Percentiles rank a stretch among this genome's conserved stretches.
Evolutionary conservation across 2,888 invertebrate genomes (phyloP).

Genomic region (Idaea straminata): DNA sequence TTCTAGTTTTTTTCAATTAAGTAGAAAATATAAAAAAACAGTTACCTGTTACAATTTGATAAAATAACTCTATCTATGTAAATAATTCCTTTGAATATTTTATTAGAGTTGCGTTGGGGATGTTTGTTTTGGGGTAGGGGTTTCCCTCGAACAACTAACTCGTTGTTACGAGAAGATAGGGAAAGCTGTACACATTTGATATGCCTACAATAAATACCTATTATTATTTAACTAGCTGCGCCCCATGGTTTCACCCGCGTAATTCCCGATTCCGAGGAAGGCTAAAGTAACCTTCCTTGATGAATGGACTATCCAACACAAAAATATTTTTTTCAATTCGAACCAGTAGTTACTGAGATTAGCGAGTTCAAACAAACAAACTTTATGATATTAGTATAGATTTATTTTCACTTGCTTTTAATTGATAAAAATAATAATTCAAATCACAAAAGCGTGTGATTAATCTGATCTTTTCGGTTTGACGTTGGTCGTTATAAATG

Average conservation of each 20-base stretch:
- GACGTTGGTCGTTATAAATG: constrained; percentile 24
- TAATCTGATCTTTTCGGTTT: constrained; percentile 19
- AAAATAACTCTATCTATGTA: constrained; percentile 3
- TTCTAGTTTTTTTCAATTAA: background rate
- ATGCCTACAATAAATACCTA: too few relatives aligned
- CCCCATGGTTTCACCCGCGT: too few relatives aligned
- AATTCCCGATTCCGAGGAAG: too few relatives aligned
- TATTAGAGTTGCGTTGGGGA: constrained; percentile 3
- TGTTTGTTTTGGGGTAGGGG: constrained; percentile 1
- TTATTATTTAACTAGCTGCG: too few relatives aligned
- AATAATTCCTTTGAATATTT: constrained; percentile 4
- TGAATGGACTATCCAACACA: too few relatives aligned
- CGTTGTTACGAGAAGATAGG: background rate
- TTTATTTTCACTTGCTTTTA: background rate
- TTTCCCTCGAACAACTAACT: background rate
- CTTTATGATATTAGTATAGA: too few relatives aligned
- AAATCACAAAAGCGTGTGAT: constrained; percentile 8
- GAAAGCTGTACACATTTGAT: background rate
- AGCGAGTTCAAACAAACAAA: too few relatives aligned
- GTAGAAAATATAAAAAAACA: background rate
- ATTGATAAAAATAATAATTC: background rate
- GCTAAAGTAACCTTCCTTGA: too few relatives aligned
- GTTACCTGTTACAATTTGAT: background rate
- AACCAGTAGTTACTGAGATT: too few relatives aligned
- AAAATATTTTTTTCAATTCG: too few relatives aligned